Evolutionary conservation across 2,797 vertebrate species (phyloP).

Genomic region (Rhadinocentrus ornatus): DNA sequence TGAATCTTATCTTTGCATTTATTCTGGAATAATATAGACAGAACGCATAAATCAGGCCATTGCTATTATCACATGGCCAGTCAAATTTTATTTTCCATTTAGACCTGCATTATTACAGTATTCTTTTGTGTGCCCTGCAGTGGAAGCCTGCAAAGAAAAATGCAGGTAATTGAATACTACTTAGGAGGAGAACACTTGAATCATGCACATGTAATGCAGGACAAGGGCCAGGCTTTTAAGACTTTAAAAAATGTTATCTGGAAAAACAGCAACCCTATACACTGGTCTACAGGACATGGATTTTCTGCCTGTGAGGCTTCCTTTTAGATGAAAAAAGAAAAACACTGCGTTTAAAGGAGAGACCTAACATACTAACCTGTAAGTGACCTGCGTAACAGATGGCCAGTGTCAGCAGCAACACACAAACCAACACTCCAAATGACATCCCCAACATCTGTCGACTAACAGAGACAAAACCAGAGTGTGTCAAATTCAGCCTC

Average conservation of each 20-base stretch:
- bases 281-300: background rate
- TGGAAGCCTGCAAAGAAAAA: constrained; percentile 7
- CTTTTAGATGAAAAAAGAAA: background rate
- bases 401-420: constrained; percentile 85
- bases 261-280: background rate
- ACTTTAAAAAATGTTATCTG: background rate
- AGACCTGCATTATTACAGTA: background rate
- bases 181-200: constrained; percentile 6
- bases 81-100: background rate
- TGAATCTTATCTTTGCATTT: background rate
- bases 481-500: constrained; percentile 9
- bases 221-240: constrained; percentile 6
- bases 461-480: constrained; percentile 69
- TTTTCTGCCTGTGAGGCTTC: constrained; percentile 3
- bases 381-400: constrained; percentile 90
- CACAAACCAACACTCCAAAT: constrained; percentile 85
- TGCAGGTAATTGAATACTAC: background rate
- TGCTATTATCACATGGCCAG: background rate
- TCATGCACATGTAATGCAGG: background rate
- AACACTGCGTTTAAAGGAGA: background rate
- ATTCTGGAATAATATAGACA: background rate
- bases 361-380: constrained; percentile 84
- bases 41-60: background rate
- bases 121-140: constrained; percentile 2
- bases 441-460: constrained; percentile 79